phyloP scores from a whole-genome alignment of 2,113 vertebrate genomes.

The Geothlypis trichas region DNA sequence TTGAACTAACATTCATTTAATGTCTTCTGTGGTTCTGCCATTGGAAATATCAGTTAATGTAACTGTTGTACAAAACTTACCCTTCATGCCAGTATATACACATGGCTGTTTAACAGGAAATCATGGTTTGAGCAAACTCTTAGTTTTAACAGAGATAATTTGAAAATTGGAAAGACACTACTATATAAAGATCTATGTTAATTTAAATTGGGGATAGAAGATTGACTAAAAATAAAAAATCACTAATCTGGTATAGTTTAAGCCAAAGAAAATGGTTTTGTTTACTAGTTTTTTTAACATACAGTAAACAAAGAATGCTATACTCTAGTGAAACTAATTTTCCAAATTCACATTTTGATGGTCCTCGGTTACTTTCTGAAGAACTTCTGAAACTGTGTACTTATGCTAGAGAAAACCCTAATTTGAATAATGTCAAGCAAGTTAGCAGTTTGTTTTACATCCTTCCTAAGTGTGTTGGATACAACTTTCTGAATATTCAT shows the following conservation, averaged over 20 bases:
- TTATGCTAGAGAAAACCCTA: background rate
- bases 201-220: constrained; percentile 59
- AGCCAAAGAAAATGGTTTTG: constrained; percentile 89
- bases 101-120: constrained; percentile 21
- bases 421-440: background rate
- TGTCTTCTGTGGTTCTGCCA: constrained; percentile 46
- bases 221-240: constrained; percentile 53
- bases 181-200: background rate
- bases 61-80: constrained; percentile 45
- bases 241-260: constrained; percentile 73
- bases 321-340: background rate
- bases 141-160: constrained; percentile 60
- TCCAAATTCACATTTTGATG: constrained; percentile 28
- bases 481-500: background rate
- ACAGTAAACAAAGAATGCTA: constrained; percentile 26
- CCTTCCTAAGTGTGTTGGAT: background rate
- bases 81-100: constrained; percentile 30
- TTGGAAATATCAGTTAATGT: constrained; percentile 53
- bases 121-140: constrained; percentile 50
- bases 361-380: constrained; percentile 22
- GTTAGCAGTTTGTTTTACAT: background rate
- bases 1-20: constrained; percentile 20
- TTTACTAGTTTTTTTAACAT: constrained; percentile 54
- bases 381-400: background rate
- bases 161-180: constrained; percentile 13